A percentile compares a stretch with the other conserved stretches of the same genome.
These are phyloP conservation scores for Dermochelys coriacea DNA, from an alignment of 2,797 vertebrate species.

Conservation along the genomic window DNA sequence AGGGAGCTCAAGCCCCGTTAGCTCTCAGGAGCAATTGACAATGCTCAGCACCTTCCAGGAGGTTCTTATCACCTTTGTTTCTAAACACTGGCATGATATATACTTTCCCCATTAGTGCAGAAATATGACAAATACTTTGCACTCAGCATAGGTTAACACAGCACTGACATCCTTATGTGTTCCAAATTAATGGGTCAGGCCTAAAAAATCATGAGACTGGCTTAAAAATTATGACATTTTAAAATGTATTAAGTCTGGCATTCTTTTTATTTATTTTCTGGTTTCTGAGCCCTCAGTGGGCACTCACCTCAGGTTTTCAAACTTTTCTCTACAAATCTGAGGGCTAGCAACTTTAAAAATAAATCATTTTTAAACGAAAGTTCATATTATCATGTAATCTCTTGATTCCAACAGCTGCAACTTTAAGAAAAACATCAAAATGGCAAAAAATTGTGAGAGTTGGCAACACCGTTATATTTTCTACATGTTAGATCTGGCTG, in stretches of 20 bases:
- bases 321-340: not conserved
- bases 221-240: not conserved
- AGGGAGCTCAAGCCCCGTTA: not conserved
- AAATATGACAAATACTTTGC: not conserved
- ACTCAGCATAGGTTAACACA: not conserved
- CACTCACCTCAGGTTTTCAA: not conserved
- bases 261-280: not conserved
- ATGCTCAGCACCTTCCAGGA: not conserved
- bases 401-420: too few species aligned
- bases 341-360: too few species aligned
- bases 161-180: not conserved
- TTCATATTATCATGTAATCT: too few species aligned
- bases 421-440: too few species aligned
- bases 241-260: not conserved
- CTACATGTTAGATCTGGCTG: too few species aligned
- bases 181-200: not conserved
- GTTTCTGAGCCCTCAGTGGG: not conserved
- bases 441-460: too few species aligned
- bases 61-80: not conserved
- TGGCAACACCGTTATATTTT: too few species aligned
- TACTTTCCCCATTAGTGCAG: not conserved
- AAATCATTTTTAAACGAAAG: too few species aligned
- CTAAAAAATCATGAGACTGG: not conserved
- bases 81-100: not conserved
- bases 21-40: not conserved